phyloP scores from a whole-genome alignment of 2,113 vertebrate species.

The Chionodraco myersi region DNA sequence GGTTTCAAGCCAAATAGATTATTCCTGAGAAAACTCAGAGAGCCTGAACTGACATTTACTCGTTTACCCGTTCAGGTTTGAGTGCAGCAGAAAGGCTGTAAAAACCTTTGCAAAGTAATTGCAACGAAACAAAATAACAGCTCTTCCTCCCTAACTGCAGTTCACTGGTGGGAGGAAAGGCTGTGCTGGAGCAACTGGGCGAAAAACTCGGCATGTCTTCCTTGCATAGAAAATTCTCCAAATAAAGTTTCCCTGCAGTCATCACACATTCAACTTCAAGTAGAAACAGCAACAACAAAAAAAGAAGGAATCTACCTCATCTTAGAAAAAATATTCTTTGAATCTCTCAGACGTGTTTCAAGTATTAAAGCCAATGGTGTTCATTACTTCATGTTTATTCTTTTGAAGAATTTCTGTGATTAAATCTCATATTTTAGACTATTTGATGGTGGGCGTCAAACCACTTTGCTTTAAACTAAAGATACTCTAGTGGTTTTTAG shows the following conservation, averaged over 20 bases:
- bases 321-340: constrained; percentile 7
- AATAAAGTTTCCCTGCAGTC: neutral
- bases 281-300: neutral
- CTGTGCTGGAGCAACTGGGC: constrained; percentile 3
- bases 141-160: constrained; percentile 19
- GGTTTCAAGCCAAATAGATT: constrained; percentile 10
- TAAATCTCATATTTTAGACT: constrained; percentile 3
- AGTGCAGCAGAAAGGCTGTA: constrained; percentile 7
- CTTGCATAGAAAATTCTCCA: constrained; percentile 9
- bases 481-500: no score
- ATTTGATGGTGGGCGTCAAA: constrained; percentile 3
- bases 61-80: constrained; percentile 4
- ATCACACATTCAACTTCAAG: constrained; percentile 39
- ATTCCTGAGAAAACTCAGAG: constrained; percentile 17
- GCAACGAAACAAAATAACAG: constrained; percentile 13
- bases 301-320: constrained; percentile 1
- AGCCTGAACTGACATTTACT: constrained; percentile 9
- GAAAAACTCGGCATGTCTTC: constrained; percentile 11
- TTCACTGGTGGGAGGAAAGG: constrained; percentile 25
- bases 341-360: constrained; percentile 16
- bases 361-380: constrained; percentile 15
- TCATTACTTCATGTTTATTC: neutral
- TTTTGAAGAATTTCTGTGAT: neutral
- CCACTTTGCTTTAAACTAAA: no score
- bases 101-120: constrained; percentile 41